Percentiles rank a stretch among this genome's conserved stretches.
Conservation (phyloP, 2,797 vertebrate genomes). For the Acrocephalus scirpaceus region DNA sequence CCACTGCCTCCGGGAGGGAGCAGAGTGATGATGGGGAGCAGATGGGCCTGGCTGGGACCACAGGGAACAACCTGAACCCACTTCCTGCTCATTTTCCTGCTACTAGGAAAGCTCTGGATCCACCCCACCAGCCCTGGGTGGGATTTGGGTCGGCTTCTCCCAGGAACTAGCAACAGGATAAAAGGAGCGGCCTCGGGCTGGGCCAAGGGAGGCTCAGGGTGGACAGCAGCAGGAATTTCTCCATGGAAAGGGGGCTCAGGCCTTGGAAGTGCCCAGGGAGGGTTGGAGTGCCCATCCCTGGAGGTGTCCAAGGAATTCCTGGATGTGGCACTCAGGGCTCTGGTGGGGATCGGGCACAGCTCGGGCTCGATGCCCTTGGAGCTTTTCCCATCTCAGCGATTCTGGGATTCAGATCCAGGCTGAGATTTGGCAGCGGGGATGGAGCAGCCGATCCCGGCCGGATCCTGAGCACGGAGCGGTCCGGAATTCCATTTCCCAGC, state of each 20-base stretch:
- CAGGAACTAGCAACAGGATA: neutral
- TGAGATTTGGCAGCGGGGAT: neutral
- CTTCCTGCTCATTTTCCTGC: neutral
- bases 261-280: neutral
- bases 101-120: neutral
- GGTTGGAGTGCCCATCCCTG: neutral
- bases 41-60: neutral
- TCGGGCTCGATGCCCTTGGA: neutral
- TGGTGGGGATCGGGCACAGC: neutral
- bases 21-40: neutral
- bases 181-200: neutral
- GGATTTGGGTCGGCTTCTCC: neutral
- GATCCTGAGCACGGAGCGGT: neutral
- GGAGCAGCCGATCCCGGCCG: neutral
- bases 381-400: neutral
- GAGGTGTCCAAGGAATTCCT: neutral
- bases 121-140: neutral
- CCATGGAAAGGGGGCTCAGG: neutral
- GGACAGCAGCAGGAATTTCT: neutral
- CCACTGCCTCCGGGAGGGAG: no score
- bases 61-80: neutral
- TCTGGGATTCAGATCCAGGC: neutral
- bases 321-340: rapidly evolving
- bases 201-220: neutral
- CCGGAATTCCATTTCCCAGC: neutral